A percentile compares a stretch with the other conserved stretches of the same genome.
phyloP scores from a whole-genome alignment of 2,888 invertebrate species.

The Sminthurinus aureus region DNA sequence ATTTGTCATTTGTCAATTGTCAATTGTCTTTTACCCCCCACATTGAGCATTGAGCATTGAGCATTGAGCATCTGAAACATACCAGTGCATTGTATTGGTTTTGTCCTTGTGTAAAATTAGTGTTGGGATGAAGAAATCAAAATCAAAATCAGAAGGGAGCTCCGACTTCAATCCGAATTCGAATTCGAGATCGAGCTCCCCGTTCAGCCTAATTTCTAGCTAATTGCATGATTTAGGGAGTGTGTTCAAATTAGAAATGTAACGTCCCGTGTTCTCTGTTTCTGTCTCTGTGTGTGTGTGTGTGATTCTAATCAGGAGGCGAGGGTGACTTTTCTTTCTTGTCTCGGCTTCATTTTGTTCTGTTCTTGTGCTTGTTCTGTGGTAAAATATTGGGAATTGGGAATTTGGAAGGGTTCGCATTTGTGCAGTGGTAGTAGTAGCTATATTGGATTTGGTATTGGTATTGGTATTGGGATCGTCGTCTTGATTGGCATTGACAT shows the following conservation, averaged over 20 bases:
- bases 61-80: too few relatives aligned
- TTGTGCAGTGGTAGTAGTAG: not conserved
- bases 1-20: too few relatives aligned
- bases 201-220: not conserved
- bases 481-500: not conserved
- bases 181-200: not conserved
- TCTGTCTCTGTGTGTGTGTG: not conserved
- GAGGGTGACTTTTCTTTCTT: constrained; percentile 12
- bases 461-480: not conserved
- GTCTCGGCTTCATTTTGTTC: not conserved
- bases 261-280: not conserved
- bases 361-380: not conserved
- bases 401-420: too few relatives aligned
- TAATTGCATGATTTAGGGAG: constrained; percentile 8
- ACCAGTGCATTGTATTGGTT: too few relatives aligned
- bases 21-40: too few relatives aligned
- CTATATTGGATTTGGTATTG: not conserved
- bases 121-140: too few relatives aligned
- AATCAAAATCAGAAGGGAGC: too few relatives aligned
- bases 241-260: not conserved
- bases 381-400: too few relatives aligned
- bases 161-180: too few relatives aligned
- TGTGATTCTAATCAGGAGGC: not conserved
- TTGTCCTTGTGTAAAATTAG: too few relatives aligned
- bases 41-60: too few relatives aligned